A percentile compares a stretch with the other conserved stretches of the same genome.
Evolutionary conservation across 2,888 invertebrate species (phyloP).

Genomic region (Trichogramma evanescens): DNA sequence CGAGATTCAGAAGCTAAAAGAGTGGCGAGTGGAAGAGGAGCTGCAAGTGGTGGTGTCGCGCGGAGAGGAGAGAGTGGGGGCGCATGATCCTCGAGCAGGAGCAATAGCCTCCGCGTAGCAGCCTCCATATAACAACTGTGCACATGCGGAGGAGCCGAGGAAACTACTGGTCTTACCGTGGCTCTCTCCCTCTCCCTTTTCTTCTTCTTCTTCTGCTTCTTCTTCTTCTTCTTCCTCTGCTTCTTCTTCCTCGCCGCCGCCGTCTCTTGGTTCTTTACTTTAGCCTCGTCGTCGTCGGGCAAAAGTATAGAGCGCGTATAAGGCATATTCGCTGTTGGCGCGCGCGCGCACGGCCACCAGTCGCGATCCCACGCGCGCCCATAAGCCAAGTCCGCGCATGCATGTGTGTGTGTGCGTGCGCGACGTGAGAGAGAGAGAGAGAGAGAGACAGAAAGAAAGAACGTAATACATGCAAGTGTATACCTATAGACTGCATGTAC

Average conservation of each 20-base stretch:
- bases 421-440: background rate
- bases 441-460: background rate
- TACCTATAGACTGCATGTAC: no score
- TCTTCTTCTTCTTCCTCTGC: background rate
- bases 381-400: background rate
- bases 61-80: background rate
- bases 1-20: no score
- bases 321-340: no score
- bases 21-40: no score
- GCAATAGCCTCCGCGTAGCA: constrained; percentile 17
- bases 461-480: background rate
- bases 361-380: constrained; percentile 14
- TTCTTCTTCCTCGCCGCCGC: background rate
- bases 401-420: background rate
- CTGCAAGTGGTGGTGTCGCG: no score
- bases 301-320: no score
- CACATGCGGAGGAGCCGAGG: background rate
- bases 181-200: background rate
- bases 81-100: constrained; percentile 3
- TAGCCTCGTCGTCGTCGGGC: no score
- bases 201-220: background rate
- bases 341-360: background rate
- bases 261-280: background rate
- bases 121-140: constrained; percentile 20
- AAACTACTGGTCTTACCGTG: constrained; percentile 21